Evolutionary conservation across 2,888 invertebrate species (phyloP).

Genomic region (Rhynchonema sp.): DNA sequence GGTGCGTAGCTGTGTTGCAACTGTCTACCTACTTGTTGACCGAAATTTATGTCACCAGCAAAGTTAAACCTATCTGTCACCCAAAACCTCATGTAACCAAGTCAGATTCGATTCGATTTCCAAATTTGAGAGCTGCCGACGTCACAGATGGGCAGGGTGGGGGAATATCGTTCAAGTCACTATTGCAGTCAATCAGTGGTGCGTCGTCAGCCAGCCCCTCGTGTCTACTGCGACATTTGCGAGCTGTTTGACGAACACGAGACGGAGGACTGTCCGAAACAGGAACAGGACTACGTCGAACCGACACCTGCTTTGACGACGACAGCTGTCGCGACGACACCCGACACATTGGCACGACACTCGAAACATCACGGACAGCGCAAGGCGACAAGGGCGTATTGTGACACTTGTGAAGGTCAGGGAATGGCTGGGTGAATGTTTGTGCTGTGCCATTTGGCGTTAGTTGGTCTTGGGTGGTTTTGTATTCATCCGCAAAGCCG

Average conservation of each 20-base stretch:
- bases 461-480: no score
- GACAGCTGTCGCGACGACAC: not conserved
- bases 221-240: conserved; percentile 90
- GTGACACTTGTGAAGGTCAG: conserved; percentile 71
- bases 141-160: no score
- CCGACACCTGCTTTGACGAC: not conserved
- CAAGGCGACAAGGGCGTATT: conserved; percentile 49
- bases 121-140: no score
- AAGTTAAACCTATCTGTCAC: no score
- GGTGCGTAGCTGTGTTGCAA: no score
- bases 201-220: conserved; percentile 41
- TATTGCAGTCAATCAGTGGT: no score
- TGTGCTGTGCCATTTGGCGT: not conserved
- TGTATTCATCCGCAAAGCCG: no score
- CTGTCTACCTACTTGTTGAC: no score
- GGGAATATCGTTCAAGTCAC: no score
- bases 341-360: conserved; percentile 39
- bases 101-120: no score
- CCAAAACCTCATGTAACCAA: no score
- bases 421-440: not conserved
- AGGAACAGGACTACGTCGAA: not conserved
- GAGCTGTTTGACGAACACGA: conserved; percentile 88
- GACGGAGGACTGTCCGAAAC: conserved; percentile 74
- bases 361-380: conserved; percentile 32
- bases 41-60: no score